Conservation (phyloP, 2,113 vertebrate genomes). For the Sturnira hondurensis region DNA sequence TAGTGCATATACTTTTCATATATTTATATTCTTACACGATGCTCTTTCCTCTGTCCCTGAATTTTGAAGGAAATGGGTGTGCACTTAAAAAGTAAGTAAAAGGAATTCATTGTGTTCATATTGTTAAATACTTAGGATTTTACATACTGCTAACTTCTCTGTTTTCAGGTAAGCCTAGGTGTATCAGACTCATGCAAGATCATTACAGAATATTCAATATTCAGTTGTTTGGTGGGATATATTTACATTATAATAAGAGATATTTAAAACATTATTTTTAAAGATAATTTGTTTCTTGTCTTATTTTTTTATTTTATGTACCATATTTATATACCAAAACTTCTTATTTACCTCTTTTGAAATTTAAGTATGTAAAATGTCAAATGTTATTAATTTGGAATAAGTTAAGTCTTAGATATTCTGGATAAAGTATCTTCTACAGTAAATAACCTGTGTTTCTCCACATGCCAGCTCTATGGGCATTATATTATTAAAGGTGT, state of each 20-base stretch:
- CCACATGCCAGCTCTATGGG: background rate
- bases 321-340: background rate
- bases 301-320: background rate
- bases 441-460: background rate
- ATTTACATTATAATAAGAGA: background rate
- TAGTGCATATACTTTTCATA: background rate
- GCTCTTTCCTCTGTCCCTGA: background rate
- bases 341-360: background rate
- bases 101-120: background rate
- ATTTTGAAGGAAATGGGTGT: background rate
- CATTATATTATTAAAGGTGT: background rate
- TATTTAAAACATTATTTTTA: background rate
- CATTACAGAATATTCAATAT: background rate
- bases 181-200: background rate
- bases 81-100: background rate
- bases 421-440: background rate
- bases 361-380: background rate
- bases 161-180: background rate
- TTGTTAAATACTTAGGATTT: background rate
- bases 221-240: background rate
- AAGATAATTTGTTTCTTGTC: background rate
- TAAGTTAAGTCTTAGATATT: background rate
- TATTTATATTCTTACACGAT: background rate
- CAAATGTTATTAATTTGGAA: background rate
- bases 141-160: background rate